Evolutionary conservation across 1,140 invertebrate genomes (phyloP).

Genomic region (Pinna nobilis): DNA sequence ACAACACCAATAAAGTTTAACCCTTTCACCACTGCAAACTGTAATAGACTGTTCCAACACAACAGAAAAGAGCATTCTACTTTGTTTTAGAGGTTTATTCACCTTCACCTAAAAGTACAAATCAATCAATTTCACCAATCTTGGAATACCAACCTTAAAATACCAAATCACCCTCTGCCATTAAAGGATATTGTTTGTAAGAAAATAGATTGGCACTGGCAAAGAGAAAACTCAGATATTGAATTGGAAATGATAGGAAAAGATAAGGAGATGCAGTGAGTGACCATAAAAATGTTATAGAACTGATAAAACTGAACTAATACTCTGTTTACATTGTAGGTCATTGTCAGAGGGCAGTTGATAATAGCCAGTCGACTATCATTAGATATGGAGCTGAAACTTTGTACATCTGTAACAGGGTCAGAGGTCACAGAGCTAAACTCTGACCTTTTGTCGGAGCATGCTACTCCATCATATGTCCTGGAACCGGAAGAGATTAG

Average conservation of each 20-base stretch:
- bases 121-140: too few species aligned
- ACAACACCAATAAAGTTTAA: too few species aligned
- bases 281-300: background rate
- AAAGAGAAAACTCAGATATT: background rate
- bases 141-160: too few species aligned
- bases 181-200: background rate
- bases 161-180: too few species aligned
- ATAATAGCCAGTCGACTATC: constrained; percentile 78
- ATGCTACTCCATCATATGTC: constrained; percentile 75
- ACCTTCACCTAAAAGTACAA: too few species aligned
- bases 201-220: background rate
- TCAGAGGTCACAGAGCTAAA: constrained; percentile 7
- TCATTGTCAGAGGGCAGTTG: constrained; percentile 69
- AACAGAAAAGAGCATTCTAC: too few species aligned
- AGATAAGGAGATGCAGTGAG: background rate
- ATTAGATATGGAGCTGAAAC: constrained; percentile 76
- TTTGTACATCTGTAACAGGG: background rate
- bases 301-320: background rate
- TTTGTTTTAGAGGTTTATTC: too few species aligned
- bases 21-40: too few species aligned
- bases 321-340: constrained; percentile 47
- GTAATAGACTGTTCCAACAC: too few species aligned
- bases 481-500: constrained; percentile 74
- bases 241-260: background rate
- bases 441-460: constrained; percentile 16